Base-by-base conservation (phyloP, 92 coral and sea anemone species). In the Phenganax marumi region DNA sequence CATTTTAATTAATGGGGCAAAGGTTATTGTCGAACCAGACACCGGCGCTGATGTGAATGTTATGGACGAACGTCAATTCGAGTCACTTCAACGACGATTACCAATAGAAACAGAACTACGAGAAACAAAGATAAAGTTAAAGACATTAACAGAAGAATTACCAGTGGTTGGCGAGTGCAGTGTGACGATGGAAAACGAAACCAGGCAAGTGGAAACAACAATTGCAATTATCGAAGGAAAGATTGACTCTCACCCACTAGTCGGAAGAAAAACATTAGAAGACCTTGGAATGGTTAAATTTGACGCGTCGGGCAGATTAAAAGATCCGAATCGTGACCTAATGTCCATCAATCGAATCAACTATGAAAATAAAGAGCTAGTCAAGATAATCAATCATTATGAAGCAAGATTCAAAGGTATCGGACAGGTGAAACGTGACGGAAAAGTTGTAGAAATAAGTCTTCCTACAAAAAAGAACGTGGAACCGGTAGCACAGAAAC, bases 261-360 rank as follows among this genome's bases (percentile, higher is more conserved):
- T 87, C 2, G 87, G 89, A 55, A 16, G 91, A 26, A 47, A 76
- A 77, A 81, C 78, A 16, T 80, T 87, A 2, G 87, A 80, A 63
- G 85, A 84, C 6, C 82, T 87, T 50, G 92, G 92, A 21, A 90
- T 87, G 86, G 21, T 84, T 23, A 61, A 80, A 43, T 53, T 90
- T 50, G 87, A 90, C 50, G 84, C 75, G 33, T 78, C 75, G 6
- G 90, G 90, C 60, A 79, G 84, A 12, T 76, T 83, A 5, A 90
- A 80, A 57, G 48, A 82, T 12, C 89, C 88, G 52, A 87, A 87
- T 84, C 76, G 84, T 0, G 78, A 86, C 14, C n/a, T 58, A 51
- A 77, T 12, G 18, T 56, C 10, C 62, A 9, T 68, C 50, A 62
- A 52, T 43, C 52, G 60, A 51, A 24, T 21, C 47, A 66, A 63